These are phyloP conservation scores for Macrotus californicus DNA, from an alignment of 2,113 vertebrate species.

Conservation along the genomic window DNA sequence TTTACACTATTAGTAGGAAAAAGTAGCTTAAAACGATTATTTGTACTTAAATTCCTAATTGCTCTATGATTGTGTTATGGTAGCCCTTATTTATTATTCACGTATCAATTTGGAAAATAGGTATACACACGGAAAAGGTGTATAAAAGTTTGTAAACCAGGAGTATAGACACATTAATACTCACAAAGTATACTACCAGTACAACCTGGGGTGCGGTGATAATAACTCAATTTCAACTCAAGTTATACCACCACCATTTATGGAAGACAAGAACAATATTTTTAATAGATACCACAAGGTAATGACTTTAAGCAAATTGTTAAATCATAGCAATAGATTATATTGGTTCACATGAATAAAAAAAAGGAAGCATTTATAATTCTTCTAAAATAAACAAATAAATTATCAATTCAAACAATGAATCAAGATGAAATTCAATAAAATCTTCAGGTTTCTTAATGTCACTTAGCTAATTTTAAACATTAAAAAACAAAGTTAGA, in stretches of 20 bases:
- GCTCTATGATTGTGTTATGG: not conserved
- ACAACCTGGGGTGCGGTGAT: not conserved
- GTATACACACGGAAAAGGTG: not conserved
- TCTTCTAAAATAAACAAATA: not conserved
- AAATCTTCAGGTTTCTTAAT: not conserved
- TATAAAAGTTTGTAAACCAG: slow-evolving; percentile 29
- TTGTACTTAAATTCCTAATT: slow-evolving; percentile 31
- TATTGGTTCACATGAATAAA: not conserved
- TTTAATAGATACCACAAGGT: not conserved
- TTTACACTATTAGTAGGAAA: not conserved
- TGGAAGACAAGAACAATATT: not conserved
- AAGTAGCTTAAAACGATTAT: not conserved
- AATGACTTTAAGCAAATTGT: not conserved
- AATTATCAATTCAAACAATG: not conserved
- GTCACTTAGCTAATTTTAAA: not conserved
- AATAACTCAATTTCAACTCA: not conserved
- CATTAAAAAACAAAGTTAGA: not conserved
- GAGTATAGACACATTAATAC: not conserved
- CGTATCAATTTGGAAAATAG: not conserved
- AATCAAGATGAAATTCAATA: not conserved
- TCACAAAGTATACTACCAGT: not conserved
- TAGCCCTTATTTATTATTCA: not conserved
- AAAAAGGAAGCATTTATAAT: not conserved
- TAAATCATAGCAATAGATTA: not conserved
- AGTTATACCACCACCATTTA: not conserved